phyloP scores from a whole-genome alignment of 2,113 vertebrate genomes.

The Cygnus atratus region DNA sequence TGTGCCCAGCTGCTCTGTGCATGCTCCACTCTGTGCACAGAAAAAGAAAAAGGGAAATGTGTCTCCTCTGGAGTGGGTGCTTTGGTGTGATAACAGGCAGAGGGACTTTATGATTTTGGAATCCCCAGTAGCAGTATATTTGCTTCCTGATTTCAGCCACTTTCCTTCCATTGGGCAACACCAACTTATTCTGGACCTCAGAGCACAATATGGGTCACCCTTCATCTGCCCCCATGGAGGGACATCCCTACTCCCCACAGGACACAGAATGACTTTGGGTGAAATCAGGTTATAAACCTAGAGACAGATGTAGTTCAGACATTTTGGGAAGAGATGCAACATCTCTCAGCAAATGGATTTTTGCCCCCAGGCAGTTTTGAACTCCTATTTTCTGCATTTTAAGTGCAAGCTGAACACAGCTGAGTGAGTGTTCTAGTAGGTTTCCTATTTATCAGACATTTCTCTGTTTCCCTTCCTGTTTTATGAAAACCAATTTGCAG shows the following conservation, averaged over 20 bases:
- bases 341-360: not conserved
- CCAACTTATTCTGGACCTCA: not conserved
- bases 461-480: slow-evolving; percentile 24
- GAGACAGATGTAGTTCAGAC: not conserved
- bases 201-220: not conserved
- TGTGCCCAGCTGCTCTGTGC: not conserved
- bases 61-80: not conserved
- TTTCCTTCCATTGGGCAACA: not conserved
- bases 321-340: not conserved
- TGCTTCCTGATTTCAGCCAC: not conserved
- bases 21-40: not conserved
- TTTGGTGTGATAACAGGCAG: not conserved
- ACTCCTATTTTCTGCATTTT: not conserved
- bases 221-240: fast-evolving
- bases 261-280: not conserved
- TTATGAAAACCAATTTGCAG: slow-evolving; percentile 60
- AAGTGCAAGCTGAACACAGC: not conserved
- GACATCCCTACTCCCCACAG: not conserved
- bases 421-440: not conserved
- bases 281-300: not conserved
- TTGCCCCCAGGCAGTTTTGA: not conserved
- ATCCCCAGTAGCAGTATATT: not conserved
- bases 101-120: not conserved
- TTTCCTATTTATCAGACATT: slow-evolving; percentile 55
- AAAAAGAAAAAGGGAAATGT: not conserved